phyloP scores from a whole-genome alignment of 2,888 invertebrate species.

The Tenthredo notha region DNA sequence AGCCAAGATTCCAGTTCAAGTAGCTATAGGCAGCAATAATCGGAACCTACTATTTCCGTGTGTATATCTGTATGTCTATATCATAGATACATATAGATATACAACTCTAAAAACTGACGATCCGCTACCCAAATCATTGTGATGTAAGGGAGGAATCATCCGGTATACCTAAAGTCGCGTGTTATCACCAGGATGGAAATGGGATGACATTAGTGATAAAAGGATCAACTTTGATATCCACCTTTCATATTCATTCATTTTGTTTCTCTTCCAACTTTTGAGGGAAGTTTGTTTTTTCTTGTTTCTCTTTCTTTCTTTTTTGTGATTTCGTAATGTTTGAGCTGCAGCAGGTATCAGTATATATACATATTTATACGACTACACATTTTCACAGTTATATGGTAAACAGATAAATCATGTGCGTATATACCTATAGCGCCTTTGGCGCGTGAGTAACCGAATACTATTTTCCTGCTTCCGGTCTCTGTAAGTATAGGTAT shows the following conservation, averaged over 20 bases:
- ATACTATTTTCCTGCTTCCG: slow-evolving; percentile 32
- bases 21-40: not conserved
- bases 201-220: slow-evolving; percentile 72
- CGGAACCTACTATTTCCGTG: not conserved
- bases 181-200: not conserved
- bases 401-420: not conserved
- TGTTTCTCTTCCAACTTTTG: not conserved
- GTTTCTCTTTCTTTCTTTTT: not conserved
- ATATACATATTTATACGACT: not conserved
- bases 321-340: not conserved
- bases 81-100: too few species aligned
- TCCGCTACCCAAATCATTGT: too few species aligned
- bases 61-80: too few species aligned
- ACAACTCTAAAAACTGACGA: too few species aligned
- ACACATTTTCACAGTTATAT: not conserved
- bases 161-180: not conserved
- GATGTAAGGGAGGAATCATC: too few species aligned
- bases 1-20: not conserved
- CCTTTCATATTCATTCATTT: not conserved
- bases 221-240: slow-evolving; percentile 72
- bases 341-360: not conserved
- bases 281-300: not conserved
- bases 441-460: not conserved
- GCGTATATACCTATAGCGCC: too few species aligned
- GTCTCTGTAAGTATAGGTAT: not conserved